Base-by-base conservation (phyloP, 2,888 invertebrate species). In the Tetheella fluctuosa region DNA sequence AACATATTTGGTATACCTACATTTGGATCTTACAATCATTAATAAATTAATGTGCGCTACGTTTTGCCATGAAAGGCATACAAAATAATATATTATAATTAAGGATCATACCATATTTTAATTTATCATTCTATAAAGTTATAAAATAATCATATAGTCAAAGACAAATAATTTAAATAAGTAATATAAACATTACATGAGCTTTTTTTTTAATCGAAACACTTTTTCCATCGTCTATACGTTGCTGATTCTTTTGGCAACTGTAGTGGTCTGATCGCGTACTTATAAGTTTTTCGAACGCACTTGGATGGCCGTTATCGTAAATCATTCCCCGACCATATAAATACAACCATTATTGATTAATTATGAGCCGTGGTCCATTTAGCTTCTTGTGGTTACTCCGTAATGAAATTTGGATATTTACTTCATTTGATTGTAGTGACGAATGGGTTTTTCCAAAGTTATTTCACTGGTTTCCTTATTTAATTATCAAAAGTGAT, bases 171-270 rank as follows among this genome's bases (percentile, higher is more conserved):
- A n/a, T n/a, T n/a, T n/a, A n/a, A n/a, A n/a, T n/a, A n/a, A n/a
- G n/a, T n/a, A n/a, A n/a, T n/a, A n/a, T n/a, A n/a, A n/a, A n/a
- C n/a, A n/a, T n/a, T n/a, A n/a, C n/a, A n/a, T n/a, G n/a, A n/a
- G n/a, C n/a, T 48, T 20, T 52, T 59, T 56, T 34, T 52, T 57
- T 23, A 17, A 30, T 23, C 12, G 37, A 52, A 62, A 10, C 65
- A 75, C 73, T 84, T 85, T 59, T 70, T 64, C 42, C 0, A 7
- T 0, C 53, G 68, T 34, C 23, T 42, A 69, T 85, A 83, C 85
- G 52, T 76, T 79, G 86, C 81, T 68, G 84, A 88, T 90, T 90
- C 90, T 90, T 90, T 90, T 90, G 89, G 88, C 90, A 89, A 88
- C 80, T 79, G 84, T 67, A 84, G 81, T 79, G 84, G 79, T 72